Conservation (phyloP, 2,888 invertebrate genomes). For the Drosophila recens region DNA sequence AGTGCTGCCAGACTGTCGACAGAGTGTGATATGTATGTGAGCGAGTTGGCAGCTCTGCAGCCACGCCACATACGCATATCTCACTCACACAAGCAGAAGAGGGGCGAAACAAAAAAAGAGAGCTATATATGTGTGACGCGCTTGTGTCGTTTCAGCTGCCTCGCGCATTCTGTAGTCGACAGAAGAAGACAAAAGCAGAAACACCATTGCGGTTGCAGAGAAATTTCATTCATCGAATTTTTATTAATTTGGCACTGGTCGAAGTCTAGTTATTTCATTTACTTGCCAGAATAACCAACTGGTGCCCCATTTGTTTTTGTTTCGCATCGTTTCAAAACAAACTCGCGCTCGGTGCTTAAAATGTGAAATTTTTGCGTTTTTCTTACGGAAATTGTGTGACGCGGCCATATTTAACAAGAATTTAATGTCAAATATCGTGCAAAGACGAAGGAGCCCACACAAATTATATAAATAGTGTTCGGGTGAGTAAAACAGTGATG, state of each 20-base stretch:
- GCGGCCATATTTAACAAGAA: slow-evolving; percentile 76
- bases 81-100: slow-evolving; percentile 70
- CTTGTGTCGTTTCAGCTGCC: slow-evolving; percentile 66
- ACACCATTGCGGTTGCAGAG: slow-evolving; percentile 53
- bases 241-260: slow-evolving; percentile 68
- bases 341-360: slow-evolving; percentile 48
- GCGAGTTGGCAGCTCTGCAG: slow-evolving; percentile 57
- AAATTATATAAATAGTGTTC: slow-evolving; percentile 71
- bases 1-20: not conserved
- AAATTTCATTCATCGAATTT: slow-evolving; percentile 77
- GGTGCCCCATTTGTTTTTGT: slow-evolving; percentile 74
- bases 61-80: slow-evolving; percentile 71
- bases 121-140: slow-evolving; percentile 46
- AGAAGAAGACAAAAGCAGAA: slow-evolving; percentile 82
- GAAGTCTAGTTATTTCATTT: slow-evolving; percentile 84
- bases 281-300: slow-evolving; percentile 73
- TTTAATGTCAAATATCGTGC: slow-evolving; percentile 56
- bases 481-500: slow-evolving; percentile 59
- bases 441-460: slow-evolving; percentile 40
- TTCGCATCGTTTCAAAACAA: slow-evolving; percentile 56
- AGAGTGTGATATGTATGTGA: not conserved
- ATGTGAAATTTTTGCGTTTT: slow-evolving; percentile 63
- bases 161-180: slow-evolving; percentile 76
- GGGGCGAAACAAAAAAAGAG: slow-evolving; percentile 67
- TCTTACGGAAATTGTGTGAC: slow-evolving; percentile 61